phyloP scores from a whole-genome alignment of 2,797 vertebrate genomes.

The Chrysocyon brachyurus region DNA sequence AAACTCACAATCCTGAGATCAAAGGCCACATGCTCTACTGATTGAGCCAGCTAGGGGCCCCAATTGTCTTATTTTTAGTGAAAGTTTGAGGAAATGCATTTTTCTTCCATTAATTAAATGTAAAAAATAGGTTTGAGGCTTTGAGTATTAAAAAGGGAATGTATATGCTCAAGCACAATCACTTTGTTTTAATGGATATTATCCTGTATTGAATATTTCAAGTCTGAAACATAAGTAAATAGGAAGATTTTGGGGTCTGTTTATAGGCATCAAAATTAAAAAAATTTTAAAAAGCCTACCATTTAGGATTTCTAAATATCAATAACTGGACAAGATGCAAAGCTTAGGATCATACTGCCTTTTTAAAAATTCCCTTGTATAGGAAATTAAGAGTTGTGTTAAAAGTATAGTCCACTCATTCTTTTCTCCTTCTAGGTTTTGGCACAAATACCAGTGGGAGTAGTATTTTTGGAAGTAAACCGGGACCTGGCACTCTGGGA shows the following conservation, averaged over 20 bases:
- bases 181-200: conserved; percentile 60
- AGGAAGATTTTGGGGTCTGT: background rate
- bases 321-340: conserved; percentile 28
- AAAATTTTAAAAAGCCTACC: background rate
- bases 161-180: conserved; percentile 33
- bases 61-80: background rate
- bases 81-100: background rate
- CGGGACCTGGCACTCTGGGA: conserved; percentile 93
- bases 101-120: conserved; percentile 4
- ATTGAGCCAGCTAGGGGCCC: background rate
- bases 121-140: background rate
- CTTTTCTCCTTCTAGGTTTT: conserved; percentile 91
- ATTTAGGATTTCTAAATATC: conserved; percentile 42
- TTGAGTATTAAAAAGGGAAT: background rate
- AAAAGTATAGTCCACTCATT: conserved; percentile 15
- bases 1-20: background rate
- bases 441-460: conserved; percentile 91
- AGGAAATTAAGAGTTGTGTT: conserved; percentile 34
- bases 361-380: conserved; percentile 27
- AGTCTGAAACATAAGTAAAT: conserved; percentile 1
- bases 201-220: background rate
- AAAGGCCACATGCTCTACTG: background rate
- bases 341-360: conserved; percentile 18
- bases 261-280: background rate
- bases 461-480: conserved; percentile 95